Evolutionary conservation across 2,797 vertebrate species (phyloP).

Genomic region (Gila robusta): DNA sequence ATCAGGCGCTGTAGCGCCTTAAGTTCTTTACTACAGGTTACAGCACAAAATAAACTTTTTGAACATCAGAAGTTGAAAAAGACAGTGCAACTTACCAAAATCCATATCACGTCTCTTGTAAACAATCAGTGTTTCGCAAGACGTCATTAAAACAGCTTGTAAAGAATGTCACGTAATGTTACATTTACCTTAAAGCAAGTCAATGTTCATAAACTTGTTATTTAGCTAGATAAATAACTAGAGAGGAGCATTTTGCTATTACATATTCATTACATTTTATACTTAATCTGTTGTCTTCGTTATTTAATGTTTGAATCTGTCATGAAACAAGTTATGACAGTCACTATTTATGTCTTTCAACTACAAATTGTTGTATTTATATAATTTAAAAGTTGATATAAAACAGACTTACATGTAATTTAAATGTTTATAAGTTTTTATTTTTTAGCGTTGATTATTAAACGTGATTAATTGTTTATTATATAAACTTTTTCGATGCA

Average conservation of each 20-base stretch:
- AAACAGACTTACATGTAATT: neutral
- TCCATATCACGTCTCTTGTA: neutral
- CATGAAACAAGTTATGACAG: neutral
- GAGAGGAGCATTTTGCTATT: neutral
- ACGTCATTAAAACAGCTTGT: neutral
- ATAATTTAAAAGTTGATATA: neutral
- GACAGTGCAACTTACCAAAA: neutral
- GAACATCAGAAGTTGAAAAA: neutral
- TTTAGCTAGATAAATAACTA: neutral
- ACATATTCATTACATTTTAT: neutral
- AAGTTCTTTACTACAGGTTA: neutral
- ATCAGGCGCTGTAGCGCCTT: neutral
- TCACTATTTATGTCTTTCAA: neutral
- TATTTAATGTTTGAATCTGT: neutral
- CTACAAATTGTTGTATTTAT: neutral
- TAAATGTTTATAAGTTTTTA: neutral
- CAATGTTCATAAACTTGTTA: neutral
- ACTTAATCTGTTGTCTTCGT: neutral
- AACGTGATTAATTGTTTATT: neutral
- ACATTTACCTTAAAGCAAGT: neutral
- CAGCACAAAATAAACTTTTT: neutral
- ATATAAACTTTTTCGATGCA: too few relatives aligned
- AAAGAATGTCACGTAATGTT: neutral
- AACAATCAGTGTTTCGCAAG: neutral
- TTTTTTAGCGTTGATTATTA: neutral